These are phyloP conservation scores for Linepithema humile DNA, from an alignment of 1,140 invertebrate genomes.

Conservation along the genomic window DNA sequence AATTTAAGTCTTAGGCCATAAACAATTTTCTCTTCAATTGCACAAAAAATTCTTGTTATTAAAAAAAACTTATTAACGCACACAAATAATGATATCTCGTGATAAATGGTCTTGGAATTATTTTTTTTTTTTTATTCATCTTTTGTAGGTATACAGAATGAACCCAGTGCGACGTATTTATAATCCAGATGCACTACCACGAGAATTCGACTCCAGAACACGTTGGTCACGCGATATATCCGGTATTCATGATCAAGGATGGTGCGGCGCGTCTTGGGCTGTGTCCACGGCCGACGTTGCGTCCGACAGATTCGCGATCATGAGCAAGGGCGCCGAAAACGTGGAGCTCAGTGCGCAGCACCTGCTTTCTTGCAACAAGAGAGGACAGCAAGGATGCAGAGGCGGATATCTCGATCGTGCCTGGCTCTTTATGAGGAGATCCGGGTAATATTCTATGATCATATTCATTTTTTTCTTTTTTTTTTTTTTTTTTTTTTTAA, in stretches of 20 bases:
- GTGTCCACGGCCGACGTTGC: constrained; percentile 93
- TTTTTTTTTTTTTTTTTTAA: too few relatives aligned
- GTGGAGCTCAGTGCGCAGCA: constrained; percentile 92
- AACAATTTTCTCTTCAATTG: neutral
- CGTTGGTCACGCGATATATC: constrained; percentile 91
- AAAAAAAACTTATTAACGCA: neutral
- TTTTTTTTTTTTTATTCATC: neutral
- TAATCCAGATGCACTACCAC: constrained; percentile 86
- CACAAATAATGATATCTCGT: neutral
- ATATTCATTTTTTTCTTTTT: neutral
- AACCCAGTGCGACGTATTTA: constrained; percentile 87
- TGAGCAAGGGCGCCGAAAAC: constrained; percentile 91
- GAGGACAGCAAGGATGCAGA: constrained; percentile 91
- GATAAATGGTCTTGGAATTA: neutral
- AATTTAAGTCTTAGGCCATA: neutral
- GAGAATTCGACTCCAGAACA: constrained; percentile 90
- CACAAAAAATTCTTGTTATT: too few relatives aligned
- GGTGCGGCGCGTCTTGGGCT: constrained; percentile 97
- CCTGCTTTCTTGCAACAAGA: constrained; percentile 92
- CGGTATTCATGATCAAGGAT: constrained; percentile 93
- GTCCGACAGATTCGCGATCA: constrained; percentile 91
- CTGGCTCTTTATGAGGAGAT: constrained; percentile 94
- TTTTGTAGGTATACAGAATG: constrained; percentile 88
- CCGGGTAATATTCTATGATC: constrained; percentile 87
- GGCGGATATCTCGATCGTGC: constrained; percentile 96